Base-by-base conservation (phyloP, 2,888 invertebrate species). In the Acanthosepion lycidas region DNA sequence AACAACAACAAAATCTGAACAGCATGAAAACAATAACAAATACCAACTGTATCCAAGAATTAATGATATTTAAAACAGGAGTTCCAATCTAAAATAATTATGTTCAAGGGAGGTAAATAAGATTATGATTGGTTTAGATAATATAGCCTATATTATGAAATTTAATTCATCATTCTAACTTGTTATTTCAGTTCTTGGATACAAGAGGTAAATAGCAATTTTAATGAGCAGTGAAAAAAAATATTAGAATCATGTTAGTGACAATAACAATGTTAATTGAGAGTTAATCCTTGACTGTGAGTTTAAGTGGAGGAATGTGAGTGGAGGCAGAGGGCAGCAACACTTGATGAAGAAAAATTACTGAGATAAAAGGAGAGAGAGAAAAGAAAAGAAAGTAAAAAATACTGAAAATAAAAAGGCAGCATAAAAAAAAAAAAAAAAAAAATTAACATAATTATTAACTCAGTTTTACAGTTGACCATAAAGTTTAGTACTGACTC, bases 321-420 rank as follows among this genome's bases (percentile, higher is more conserved):
- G 78, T 78, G 78, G 78, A 78, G 78, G 78, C 78, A 78, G 78
- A 78, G 78, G 78, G 78, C 33, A 78, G 78, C 78, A 78, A 78
- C 78, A 78, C 78, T 78, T 78, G 78, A 78, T 15, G 33, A 78
- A 78, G 78, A n/a, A n/a, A 78, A 33, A n/a, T 78, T 78, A n/a
- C 33, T 33, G n/a, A 78, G n/a, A n/a, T 3, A n/a, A 12, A 78
- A 78, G 33, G 0, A 33, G 23, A 15, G n/a, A n/a, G 18, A 78
- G 15, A n/a, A 9, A 12, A n/a, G 12, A 78, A 28, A n/a, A 15
- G 28, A 9, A 78, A n/a, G n/a, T 42, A 28, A 78, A 78, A n/a
- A 9, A n/a, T 3, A 78, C 4, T 6, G 18, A 78, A 78, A n/a
- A 78, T 78, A 78, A 78, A 78, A 78, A 78, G n/a, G 78, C 28